Conservation (phyloP, 1,140 invertebrate species). For the Drosophila yakuba region DNA sequence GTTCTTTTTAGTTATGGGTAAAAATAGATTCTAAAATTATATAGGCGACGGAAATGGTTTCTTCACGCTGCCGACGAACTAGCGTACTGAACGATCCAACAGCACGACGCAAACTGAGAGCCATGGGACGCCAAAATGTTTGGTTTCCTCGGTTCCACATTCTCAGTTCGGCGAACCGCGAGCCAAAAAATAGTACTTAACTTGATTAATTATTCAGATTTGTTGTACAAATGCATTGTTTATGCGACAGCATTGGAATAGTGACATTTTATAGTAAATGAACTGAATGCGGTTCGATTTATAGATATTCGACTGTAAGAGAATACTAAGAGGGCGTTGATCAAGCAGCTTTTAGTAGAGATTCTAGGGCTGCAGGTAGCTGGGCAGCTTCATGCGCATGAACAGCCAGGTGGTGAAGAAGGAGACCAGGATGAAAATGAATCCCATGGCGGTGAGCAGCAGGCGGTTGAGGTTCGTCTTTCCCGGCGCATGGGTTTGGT, state of each 20-base stretch:
- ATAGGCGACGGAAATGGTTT: conserved; percentile 47
- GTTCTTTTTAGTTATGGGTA: conserved; percentile 32
- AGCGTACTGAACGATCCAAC: conserved; percentile 28
- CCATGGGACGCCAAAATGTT: conserved; percentile 49
- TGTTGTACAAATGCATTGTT: neutral
- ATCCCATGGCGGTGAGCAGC: conserved; percentile 95
- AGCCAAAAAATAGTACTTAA: neutral
- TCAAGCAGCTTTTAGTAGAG: conserved; percentile 9
- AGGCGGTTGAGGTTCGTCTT: conserved; percentile 97
- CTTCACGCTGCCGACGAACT: conserved; percentile 21
- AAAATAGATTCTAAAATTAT: conserved; percentile 72
- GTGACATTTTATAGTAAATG: neutral
- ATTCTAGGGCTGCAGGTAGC: conserved; percentile 87
- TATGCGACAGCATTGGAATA: neutral
- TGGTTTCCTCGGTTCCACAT: conserved; percentile 7
- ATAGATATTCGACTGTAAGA: conserved; percentile 6
- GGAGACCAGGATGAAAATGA: conserved; percentile 96
- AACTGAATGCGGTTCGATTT: conserved; percentile 6
- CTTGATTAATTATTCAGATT: neutral
- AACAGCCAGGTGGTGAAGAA: conserved; percentile 99
- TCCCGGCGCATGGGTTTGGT: conserved; percentile 95
- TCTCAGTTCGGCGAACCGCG: neutral
- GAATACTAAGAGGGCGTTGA: conserved; percentile 39
- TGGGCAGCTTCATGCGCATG: conserved; percentile 99
- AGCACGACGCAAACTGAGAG: conserved; percentile 54